phyloP scores from a whole-genome alignment of 2,888 invertebrate species.

The Acanthococcus lagerstroemiae region DNA sequence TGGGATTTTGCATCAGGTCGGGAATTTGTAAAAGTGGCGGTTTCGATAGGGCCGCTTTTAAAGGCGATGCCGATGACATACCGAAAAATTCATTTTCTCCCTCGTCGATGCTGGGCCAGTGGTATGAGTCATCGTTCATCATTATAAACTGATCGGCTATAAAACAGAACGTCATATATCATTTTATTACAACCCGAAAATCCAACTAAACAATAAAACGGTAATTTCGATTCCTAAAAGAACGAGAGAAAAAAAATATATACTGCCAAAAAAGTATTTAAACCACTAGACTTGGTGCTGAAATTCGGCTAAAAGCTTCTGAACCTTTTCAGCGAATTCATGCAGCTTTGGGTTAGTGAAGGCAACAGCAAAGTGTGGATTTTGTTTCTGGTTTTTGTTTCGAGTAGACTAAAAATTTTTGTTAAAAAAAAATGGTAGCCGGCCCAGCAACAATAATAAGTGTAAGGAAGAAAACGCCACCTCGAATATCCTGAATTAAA shows the following conservation, averaged over 20 bases:
- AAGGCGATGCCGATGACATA: slow-evolving; percentile 17
- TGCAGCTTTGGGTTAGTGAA: slow-evolving; percentile 6
- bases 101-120: slow-evolving; percentile 25
- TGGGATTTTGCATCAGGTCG: slow-evolving; percentile 28
- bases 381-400: no score
- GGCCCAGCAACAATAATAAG: slow-evolving; percentile 24
- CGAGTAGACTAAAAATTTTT: not conserved
- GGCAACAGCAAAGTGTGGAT: not conserved
- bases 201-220: not conserved
- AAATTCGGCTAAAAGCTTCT: not conserved
- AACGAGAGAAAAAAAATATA: not conserved
- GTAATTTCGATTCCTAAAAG: not conserved
- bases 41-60: slow-evolving; percentile 30
- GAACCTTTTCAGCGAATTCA: not conserved
- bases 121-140: slow-evolving; percentile 27
- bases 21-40: slow-evolving; percentile 26
- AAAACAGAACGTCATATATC: slow-evolving; percentile 18
- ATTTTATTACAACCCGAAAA: not conserved
- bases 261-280: no score
- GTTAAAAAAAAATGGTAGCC: slow-evolving; percentile 1
- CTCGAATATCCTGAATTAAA: slow-evolving; percentile 7
- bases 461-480: slow-evolving; percentile 29
- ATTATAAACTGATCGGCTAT: slow-evolving; percentile 28
- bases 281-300: no score
- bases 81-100: slow-evolving; percentile 22